Evolutionary conservation across 2,113 vertebrate species (phyloP), one percentile per base, ranked within the genome.

Genomic region (Urocynchramus pylzowi): DNA sequence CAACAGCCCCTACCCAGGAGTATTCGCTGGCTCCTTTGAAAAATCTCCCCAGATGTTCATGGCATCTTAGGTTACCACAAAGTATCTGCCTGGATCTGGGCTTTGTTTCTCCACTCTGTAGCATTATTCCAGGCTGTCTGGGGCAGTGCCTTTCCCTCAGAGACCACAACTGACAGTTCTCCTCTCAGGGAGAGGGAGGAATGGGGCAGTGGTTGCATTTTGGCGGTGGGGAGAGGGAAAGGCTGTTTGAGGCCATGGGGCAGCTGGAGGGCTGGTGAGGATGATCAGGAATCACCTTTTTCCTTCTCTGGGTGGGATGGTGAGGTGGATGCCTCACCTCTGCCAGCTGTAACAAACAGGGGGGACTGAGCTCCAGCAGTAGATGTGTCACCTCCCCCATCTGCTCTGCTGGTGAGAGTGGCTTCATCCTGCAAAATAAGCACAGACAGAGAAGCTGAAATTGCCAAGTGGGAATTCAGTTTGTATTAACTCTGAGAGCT

Each of bases 141-240:
- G 65, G 59, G 83, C 83, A 93, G 73, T 1, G 17, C 84, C 87
- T 84, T 73, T 92, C 80, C 94, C 94, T 94, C 89, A 92, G 87
- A 92, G 87, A 95, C 95, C 91, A 95, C 94, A 97, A 93, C 94
- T 93, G 86, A 93, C 91, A 87, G 67, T 37, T 61, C n/a, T 77
- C 18, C 60, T 87, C 73, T 88, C 64, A n/a, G 73, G 35, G 45
- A 90, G 86, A 93, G 45, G n/a, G 77, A 96, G 77, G 60, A 90
- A 91, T 23, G 60, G 92, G 76, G 83, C 86, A 90, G 91, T 23
- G 89, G 76, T 89, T 97, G 52, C 0, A 0, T 63, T 91, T 77
- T 61, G 44, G 86, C 64, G 57, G 53, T 90, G 30, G 57, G 64
- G 56, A 95, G 68, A 90, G 31, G 6, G 47, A 92, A 81, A 93